Evolutionary conservation across 2,113 vertebrate genomes (phyloP), one percentile per base, ranked within the genome.

Genomic region (Martes martes): DNA sequence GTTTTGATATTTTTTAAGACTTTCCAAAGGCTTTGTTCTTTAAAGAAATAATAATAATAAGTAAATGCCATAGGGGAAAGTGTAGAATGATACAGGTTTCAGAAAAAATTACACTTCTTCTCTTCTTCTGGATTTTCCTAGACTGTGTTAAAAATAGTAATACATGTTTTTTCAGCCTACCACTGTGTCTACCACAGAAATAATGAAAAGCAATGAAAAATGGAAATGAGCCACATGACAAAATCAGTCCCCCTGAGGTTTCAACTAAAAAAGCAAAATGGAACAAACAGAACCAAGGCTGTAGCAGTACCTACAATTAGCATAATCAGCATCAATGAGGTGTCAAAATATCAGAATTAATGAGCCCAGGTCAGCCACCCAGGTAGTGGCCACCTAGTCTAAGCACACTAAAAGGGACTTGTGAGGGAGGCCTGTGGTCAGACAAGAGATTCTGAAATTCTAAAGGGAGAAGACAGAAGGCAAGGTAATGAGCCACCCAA

Each of bases 291-390:
- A 89, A 0, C 0, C 16, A 19, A 97, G 96, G 93, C 97, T 88
- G 92, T 10, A 47, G 57, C 96, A 50, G 79, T 69, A 92, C 74
- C 96, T 87, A 18, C 84, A 84, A 98, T 98, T 98, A 98, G 96
- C 98, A 98, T 97, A 98, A 98, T 97, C 97, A 96, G 93, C 81
- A 61, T 90, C 97, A 90, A 55, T 88, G 74, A 89, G 50, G 93
- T 97, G 96, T 98, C 96, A 97, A 97, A 94, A 96, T 97, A 95
- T 98, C 93, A 97, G 97, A 98, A 98, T 96, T 97, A 97, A 97
- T 97, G 90, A 98, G 82, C 71, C 39, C 10, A 13, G 82, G 96
- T 95, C 85, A 97, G 79, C 55, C 95, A 96, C 93, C 57, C 63
- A 26, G 95, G 94, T 94, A 73, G 61, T 59, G 76, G 88, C 73